Evolutionary conservation across 1,140 invertebrate species (phyloP).

Genomic region (Zaprionus kolodkinae): DNA sequence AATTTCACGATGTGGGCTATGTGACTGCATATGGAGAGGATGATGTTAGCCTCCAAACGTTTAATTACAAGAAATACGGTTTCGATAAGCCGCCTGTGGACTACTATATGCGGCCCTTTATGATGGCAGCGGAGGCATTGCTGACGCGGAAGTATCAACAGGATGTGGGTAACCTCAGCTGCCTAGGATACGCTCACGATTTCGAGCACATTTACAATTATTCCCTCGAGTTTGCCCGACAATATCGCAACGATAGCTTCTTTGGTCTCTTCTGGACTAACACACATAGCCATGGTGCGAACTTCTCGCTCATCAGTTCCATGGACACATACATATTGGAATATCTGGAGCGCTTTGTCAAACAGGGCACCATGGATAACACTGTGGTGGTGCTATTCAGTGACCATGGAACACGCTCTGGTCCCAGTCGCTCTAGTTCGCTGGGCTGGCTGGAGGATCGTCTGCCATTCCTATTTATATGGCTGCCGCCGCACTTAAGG

Average conservation of each 20-base stretch:
- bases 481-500: constrained; percentile 90
- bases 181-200: constrained; percentile 86
- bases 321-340: constrained; percentile 87
- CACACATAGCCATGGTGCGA: constrained; percentile 88
- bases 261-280: constrained; percentile 92
- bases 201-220: constrained; percentile 86
- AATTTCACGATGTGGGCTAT: constrained; percentile 89
- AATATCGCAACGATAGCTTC: constrained; percentile 85
- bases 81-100: constrained; percentile 91
- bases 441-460: constrained; percentile 94
- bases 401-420: constrained; percentile 96
- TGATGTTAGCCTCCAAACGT: constrained; percentile 88
- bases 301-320: constrained; percentile 88
- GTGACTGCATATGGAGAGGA: constrained; percentile 93
- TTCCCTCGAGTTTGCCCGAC: constrained; percentile 85
- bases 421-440: constrained; percentile 86
- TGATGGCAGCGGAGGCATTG: constrained; percentile 87
- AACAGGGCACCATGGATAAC: constrained; percentile 86
- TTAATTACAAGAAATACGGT: constrained; percentile 91
- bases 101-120: constrained; percentile 91
- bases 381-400: constrained; percentile 92
- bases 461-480: constrained; percentile 92
- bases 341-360: constrained; percentile 86
- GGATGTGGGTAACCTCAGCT: constrained; percentile 83
- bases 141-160: constrained; percentile 70